phyloP scores from a whole-genome alignment of 2,888 invertebrate species.

The Prosapia bicincta region DNA sequence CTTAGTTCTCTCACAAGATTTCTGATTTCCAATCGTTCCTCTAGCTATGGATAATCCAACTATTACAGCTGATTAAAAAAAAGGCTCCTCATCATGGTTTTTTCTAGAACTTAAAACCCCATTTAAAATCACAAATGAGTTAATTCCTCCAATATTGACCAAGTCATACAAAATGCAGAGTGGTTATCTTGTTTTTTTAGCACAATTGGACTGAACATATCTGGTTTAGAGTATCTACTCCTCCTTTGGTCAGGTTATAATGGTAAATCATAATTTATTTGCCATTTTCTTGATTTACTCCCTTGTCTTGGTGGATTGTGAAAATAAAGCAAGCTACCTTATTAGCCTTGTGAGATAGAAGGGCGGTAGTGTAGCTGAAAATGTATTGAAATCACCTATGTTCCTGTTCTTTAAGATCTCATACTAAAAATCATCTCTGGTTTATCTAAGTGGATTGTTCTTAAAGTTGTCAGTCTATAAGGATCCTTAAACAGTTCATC shows the following conservation, averaged over 20 bases:
- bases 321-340: constrained; percentile 8
- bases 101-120: too few relatives aligned
- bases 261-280: not conserved
- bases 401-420: not conserved
- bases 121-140: too few relatives aligned
- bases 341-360: constrained; percentile 1
- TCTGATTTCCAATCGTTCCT: too few relatives aligned
- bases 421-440: not conserved
- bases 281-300: not conserved
- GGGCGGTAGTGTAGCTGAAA: not conserved
- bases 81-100: too few relatives aligned
- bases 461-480: not conserved
- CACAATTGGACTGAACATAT: too few relatives aligned
- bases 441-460: not conserved
- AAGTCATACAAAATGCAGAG: too few relatives aligned
- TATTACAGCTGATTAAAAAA: too few relatives aligned
- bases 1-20: too few relatives aligned
- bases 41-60: too few relatives aligned
- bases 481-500: not conserved
- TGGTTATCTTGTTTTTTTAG: too few relatives aligned
- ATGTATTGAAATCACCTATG: constrained; percentile 1
- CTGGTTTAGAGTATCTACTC: not conserved
- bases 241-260: not conserved
- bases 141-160: too few relatives aligned
- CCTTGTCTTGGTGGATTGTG: constrained; percentile 12